Percentiles rank a stretch among this genome's conserved stretches.
Evolutionary conservation across 92 coral and sea anemone species (phyloP).

Genomic region (Micromussa lordhowensis): DNA sequence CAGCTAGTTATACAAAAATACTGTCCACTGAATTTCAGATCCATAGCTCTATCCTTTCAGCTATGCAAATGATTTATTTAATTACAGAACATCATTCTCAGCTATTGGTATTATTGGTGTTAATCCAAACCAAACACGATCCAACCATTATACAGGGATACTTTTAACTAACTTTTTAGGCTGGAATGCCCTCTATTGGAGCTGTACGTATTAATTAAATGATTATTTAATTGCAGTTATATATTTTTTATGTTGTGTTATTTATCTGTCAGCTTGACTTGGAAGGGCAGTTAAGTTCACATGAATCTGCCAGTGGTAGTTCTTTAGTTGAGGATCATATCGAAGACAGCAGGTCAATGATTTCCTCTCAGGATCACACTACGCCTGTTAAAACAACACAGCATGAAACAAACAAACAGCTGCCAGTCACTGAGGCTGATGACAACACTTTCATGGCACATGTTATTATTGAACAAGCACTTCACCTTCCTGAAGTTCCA

Average conservation of each 20-base stretch:
- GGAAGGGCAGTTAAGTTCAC: conserved; percentile 20
- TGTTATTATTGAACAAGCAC: conserved; percentile 89
- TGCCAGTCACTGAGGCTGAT: conserved; percentile 34
- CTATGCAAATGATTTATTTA: too few relatives aligned
- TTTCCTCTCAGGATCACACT: conserved; percentile 9
- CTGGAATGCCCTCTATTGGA: too few relatives aligned
- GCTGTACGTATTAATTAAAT: too few relatives aligned
- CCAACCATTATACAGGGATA: too few relatives aligned
- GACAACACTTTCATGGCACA: conserved; percentile 88
- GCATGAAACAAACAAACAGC: background rate
- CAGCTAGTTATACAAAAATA: too few relatives aligned
- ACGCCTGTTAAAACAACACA: conserved; percentile 5
- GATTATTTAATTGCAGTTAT: background rate
- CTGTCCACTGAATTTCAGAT: too few relatives aligned
- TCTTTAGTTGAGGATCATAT: conserved; percentile 8
- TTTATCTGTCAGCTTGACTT: background rate
- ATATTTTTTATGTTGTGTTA: background rate
- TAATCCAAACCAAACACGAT: too few relatives aligned
- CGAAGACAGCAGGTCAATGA: background rate
- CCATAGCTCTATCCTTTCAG: too few relatives aligned
- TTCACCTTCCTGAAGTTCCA: conserved; percentile 77
- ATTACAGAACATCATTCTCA: too few relatives aligned
- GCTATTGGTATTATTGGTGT: too few relatives aligned
- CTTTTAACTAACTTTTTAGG: too few relatives aligned
- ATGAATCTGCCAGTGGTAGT: conserved; percentile 20